phyloP scores from a whole-genome alignment of 2,888 invertebrate species.

The Macrosiphum euphorbiae region DNA sequence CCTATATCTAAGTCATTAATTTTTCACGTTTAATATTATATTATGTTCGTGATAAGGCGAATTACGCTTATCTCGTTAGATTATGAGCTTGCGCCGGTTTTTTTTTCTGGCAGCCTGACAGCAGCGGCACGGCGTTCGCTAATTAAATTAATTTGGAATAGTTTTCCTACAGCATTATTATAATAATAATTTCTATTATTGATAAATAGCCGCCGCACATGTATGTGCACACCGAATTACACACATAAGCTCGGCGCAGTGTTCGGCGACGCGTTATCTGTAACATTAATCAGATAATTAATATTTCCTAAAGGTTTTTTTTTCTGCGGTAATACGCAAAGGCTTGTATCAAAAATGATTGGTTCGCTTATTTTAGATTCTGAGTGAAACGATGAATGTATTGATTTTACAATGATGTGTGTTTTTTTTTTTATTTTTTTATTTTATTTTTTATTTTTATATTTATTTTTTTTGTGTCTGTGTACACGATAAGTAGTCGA shows the following conservation, averaged over 20 bases:
- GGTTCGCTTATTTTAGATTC: no score
- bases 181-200: slow-evolving; percentile 38
- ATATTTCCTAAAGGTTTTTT: slow-evolving; percentile 6
- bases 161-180: slow-evolving; percentile 22
- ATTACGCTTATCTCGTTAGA: slow-evolving; percentile 15
- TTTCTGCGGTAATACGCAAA: neutral
- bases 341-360: neutral
- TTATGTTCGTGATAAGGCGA: slow-evolving; percentile 18
- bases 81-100: slow-evolving; percentile 16
- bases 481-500: no score
- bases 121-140: neutral
- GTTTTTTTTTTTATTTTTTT: no score
- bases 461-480: no score
- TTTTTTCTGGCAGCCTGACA: slow-evolving; percentile 51
- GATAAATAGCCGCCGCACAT: slow-evolving; percentile 2
- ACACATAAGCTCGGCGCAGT: neutral
- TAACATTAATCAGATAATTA: slow-evolving; percentile 25
- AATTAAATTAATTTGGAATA: slow-evolving; percentile 49
- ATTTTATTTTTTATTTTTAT: no score
- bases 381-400: no score
- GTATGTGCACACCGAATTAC: neutral
- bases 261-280: neutral
- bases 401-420: no score
- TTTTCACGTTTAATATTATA: neutral
- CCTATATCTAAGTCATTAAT: neutral